A percentile compares a stretch with the other conserved stretches of the same genome.
phyloP scores from a whole-genome alignment of 2,113 vertebrate genomes.

The Andinoacara biseriatus region DNA sequence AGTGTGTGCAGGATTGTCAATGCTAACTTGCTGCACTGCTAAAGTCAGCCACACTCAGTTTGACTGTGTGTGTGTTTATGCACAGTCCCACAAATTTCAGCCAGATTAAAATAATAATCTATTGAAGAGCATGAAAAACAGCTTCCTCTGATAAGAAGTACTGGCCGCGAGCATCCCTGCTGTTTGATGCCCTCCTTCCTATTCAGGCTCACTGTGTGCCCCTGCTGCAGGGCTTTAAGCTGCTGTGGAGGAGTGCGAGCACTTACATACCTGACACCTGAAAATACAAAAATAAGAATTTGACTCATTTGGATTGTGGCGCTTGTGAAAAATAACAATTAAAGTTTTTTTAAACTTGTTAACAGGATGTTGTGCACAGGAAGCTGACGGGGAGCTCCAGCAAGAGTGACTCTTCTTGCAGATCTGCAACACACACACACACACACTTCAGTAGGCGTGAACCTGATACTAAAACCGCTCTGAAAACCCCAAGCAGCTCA shows the following conservation, averaged over 20 bases:
- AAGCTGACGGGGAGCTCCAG: conserved; percentile 63
- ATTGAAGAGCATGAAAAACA: not conserved
- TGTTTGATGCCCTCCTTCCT: not conserved
- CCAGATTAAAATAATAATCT: not conserved
- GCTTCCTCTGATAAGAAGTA: not conserved
- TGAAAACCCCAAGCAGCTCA: conserved; percentile 53
- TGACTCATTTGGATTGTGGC: not conserved
- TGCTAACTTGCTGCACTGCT: not conserved
- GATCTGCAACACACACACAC: conserved; percentile 23
- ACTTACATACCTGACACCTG: not conserved
- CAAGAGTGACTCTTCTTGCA: conserved; percentile 52
- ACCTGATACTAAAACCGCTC: conserved; percentile 45
- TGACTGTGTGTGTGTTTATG: not conserved
- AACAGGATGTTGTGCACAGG: conserved; percentile 61
- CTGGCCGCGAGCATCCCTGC: too few relatives aligned
- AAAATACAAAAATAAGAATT: not conserved
- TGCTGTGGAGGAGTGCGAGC: not conserved
- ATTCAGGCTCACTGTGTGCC: not conserved
- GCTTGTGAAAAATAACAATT: not conserved
- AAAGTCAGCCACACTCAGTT: not conserved
- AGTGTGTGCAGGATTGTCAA: not conserved
- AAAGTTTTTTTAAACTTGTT: not conserved
- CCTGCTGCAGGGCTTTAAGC: not conserved
- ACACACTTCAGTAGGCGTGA: conserved; percentile 8
- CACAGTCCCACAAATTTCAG: too few relatives aligned